Conservation (phyloP, 2,797 vertebrate genomes). For the Columba guinea region DNA sequence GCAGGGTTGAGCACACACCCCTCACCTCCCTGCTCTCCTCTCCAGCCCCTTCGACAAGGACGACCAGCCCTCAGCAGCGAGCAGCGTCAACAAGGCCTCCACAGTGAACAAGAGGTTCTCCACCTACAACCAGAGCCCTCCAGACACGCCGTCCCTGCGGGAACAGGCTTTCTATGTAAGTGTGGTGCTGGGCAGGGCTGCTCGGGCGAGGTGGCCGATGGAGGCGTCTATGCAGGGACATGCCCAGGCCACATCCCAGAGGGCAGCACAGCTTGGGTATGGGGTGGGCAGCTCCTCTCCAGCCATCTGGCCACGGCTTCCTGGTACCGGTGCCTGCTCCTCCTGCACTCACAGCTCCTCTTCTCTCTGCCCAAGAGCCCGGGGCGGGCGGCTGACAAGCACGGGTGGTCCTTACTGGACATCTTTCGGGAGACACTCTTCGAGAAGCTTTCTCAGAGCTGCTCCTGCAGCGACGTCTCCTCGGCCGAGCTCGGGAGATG, state of each 20-base stretch:
- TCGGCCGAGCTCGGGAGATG: constrained; percentile 71
- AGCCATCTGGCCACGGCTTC: neutral
- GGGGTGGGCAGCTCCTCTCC: neutral
- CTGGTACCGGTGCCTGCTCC: neutral
- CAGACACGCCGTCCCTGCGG: constrained; percentile 90
- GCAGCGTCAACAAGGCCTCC: constrained; percentile 88
- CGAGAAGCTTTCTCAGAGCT: constrained; percentile 82
- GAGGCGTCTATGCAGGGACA: neutral
- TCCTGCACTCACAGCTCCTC: constrained; percentile 28
- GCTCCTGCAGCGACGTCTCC: constrained; percentile 81
- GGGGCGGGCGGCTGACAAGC: constrained; percentile 72
- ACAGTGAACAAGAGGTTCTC: constrained; percentile 92
- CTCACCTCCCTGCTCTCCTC: neutral
- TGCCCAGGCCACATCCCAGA: neutral
- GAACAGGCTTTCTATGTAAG: constrained; percentile 98
- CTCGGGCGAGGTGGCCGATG: neutral
- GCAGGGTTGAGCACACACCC: neutral
- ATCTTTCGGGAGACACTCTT: constrained; percentile 84
- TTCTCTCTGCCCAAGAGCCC: constrained; percentile 69
- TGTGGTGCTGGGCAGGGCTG: neutral
- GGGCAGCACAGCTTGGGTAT: neutral
- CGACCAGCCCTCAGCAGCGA: constrained; percentile 87
- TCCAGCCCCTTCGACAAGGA: constrained; percentile 96
- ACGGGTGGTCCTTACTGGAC: constrained; percentile 84
- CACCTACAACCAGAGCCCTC: constrained; percentile 92